A percentile compares a stretch with the other conserved stretches of the same genome.
These are phyloP conservation scores for Melanotaenia pygmaea DNA, from an alignment of 2,797 vertebrate genomes.

Conservation along the genomic window DNA sequence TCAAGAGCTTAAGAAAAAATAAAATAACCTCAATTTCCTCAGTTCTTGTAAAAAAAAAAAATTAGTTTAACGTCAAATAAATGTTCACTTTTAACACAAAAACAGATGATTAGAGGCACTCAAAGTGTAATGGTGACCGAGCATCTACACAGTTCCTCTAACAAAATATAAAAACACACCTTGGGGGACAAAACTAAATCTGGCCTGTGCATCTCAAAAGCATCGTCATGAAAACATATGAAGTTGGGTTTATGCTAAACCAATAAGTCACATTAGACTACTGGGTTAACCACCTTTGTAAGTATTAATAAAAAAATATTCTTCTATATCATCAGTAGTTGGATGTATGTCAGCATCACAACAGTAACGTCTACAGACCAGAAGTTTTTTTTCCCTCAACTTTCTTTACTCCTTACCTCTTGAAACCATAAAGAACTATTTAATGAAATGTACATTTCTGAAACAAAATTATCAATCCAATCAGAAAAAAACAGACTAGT, in stretches of 20 bases:
- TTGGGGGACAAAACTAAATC: slow-evolving; percentile 35
- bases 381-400: background rate
- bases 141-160: slow-evolving; percentile 27
- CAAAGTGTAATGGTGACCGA: slow-evolving; percentile 37
- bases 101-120: slow-evolving; percentile 54
- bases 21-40: slow-evolving; percentile 35
- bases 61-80: slow-evolving; percentile 47
- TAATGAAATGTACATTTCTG: slow-evolving; percentile 27
- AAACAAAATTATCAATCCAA: slow-evolving; percentile 41
- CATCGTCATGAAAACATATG: slow-evolving; percentile 5
- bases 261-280: background rate
- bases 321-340: background rate
- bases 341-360: slow-evolving; percentile 9
- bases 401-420: background rate
- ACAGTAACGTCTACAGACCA: background rate
- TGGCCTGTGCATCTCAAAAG: slow-evolving; percentile 49
- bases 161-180: slow-evolving; percentile 23
- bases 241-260: background rate
- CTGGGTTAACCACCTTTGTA: background rate
- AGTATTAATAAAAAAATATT: background rate
- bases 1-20: slow-evolving; percentile 64
- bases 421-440: slow-evolving; percentile 4
- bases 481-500: slow-evolving; percentile 37
- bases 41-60: slow-evolving; percentile 28
- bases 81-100: slow-evolving; percentile 42